Base-by-base conservation (phyloP, 2,113 vertebrate genomes). In the Pseudolaguvia tuberculata region DNA sequence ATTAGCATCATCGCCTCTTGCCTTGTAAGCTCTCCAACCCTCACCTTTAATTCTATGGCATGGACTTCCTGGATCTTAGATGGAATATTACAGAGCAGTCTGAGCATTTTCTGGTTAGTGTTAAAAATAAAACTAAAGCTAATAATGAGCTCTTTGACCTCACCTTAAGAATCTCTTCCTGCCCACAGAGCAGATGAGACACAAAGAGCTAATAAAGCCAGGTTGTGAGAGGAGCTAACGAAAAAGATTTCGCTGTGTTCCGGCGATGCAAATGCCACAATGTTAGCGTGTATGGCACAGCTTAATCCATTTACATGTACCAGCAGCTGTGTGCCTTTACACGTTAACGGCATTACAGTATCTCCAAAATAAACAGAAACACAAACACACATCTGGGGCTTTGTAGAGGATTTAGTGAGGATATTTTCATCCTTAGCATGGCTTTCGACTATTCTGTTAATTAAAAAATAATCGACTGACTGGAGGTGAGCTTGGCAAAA, bases 111-210 rank as follows among this genome's bases (percentile, higher is more conserved):
- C 29, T 66, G 21, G 15, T 27, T 17, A 58, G 2, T 9, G 3
- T 31, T 11, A 20, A 2, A 9, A 42, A 42, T 47, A 47, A 66
- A 45, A 25, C 5, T 9, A 42, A 4, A 42, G 39, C 39, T 42
- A 9, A 42, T 9, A 48, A 48, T 48, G 15, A 48, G 12, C 47
- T 48, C 47, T 48, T 3, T 35, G 31, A 35, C 39, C 39, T 42
- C 4, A 9, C 39, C 72, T 58, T 52, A 51, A 61, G 61, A 27
- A 75, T 72, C 76, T 77, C 70, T 72, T 71, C 48, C 73, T 63
- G 75, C 76, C 73, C 65, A 79, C 79, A 78, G 76, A 84, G 84
- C 84, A 81, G 82, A 81, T 76, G 77, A 35, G 67, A 85, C 56
- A 70, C 25, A 39, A 35, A 50, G 70, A 51, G 47, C 42, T 25